Percentiles rank a stretch among this genome's conserved stretches.
phyloP scores from a whole-genome alignment of 2,888 invertebrate genomes.

The Ophioninae sp. region DNA sequence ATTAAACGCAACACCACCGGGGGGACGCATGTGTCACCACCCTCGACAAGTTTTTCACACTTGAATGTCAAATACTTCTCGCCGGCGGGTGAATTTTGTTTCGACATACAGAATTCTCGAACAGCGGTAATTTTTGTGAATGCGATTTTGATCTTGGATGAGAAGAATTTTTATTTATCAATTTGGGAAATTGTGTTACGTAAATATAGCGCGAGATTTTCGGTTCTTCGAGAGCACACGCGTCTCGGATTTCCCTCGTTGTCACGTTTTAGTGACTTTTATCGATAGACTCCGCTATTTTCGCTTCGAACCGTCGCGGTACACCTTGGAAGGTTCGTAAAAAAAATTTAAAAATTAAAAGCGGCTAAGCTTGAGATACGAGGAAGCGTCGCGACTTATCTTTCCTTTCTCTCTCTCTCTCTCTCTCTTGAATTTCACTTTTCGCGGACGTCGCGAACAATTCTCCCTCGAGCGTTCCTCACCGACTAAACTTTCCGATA shows the following conservation, averaged over 20 bases:
- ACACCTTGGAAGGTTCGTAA: constrained; percentile 4
- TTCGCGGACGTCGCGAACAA: constrained; percentile 12
- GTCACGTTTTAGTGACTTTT: constrained; percentile 60
- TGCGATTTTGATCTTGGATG: neutral
- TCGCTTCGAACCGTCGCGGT: constrained; percentile 12
- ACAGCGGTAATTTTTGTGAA: neutral
- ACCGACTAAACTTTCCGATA: constrained; percentile 68
- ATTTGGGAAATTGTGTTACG: neutral
- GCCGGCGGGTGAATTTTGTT: no score
- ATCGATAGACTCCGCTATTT: constrained; percentile 25
- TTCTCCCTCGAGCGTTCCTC: constrained; percentile 68
- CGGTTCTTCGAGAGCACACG: constrained; percentile 32
- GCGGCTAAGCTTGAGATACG: neutral
- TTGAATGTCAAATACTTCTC: neutral
- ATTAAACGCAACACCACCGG: neutral
- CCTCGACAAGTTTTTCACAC: neutral
- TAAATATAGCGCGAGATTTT: constrained; percentile 4
- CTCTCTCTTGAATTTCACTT: neutral
- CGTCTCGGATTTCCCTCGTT: constrained; percentile 41
- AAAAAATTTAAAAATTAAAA: constrained; percentile 4
- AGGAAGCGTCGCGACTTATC: neutral
- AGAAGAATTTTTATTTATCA: neutral
- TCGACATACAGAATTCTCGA: no score
- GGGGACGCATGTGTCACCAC: no score
- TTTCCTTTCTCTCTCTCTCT: constrained; percentile 6